Base-by-base conservation (phyloP, 1,140 invertebrate genomes). In the Pomacea maculata region DNA sequence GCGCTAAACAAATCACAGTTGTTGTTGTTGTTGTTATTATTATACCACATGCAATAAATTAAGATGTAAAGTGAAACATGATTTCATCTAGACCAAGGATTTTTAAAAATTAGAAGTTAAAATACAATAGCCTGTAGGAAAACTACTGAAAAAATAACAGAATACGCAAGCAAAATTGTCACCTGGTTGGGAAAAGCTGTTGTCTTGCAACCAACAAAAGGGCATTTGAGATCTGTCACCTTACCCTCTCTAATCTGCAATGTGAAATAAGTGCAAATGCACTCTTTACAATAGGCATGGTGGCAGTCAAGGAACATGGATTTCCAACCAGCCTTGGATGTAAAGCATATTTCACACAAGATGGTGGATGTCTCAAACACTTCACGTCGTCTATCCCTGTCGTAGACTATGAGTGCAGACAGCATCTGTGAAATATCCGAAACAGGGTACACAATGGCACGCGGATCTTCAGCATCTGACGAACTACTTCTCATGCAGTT, bases 261-360 rank as follows among this genome's bases (percentile, higher is more conserved):
- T 77, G 91, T 91, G 84, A 95, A 93, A 84, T 94, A 95, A 14
- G 89, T 88, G 29, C 82, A 88, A 80, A 95, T 92, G 87, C 95
- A 95, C 21, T 93, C 92, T 79, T 93, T 93, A 87, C 95, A 95
- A 89, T 93, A 95, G 10, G 93, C 91, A 88, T 95, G 94, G 34
- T 88, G 84, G 90, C 94, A 95, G 21, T 85, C 91, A 88, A 94
- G 94, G 81, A 92, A 89, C 12, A 93, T 91, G 85, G 93, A 94
- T 64, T 93, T 86, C 25, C 86, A 87, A 11, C 94, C 94, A 54
- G 89, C 84, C 85, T 93, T 93, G 61, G 93, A 92, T 45, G 82
- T 68, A 80, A 92, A 91, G 85, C 94, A 94, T 72, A 94, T 89
- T 75, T 88, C 86, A 85, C 92, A 92, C 7, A 83, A 77, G 76